A percentile compares a stretch with the other conserved stretches of the same genome.
Conservation (phyloP, 1,140 invertebrate species). For the Limonius californicus region DNA sequence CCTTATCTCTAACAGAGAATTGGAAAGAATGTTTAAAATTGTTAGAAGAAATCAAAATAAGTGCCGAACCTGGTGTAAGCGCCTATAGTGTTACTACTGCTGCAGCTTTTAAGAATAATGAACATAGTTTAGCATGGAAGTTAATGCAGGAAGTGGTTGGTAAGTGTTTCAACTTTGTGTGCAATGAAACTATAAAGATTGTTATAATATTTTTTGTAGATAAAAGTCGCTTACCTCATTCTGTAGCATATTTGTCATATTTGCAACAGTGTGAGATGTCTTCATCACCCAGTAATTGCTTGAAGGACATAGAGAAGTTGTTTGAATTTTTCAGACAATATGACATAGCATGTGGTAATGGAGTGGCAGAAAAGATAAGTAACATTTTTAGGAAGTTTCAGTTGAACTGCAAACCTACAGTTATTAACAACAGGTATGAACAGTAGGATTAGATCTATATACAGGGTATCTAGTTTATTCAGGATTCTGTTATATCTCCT, state of each 20-base stretch:
- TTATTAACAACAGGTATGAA: slow-evolving; percentile 7
- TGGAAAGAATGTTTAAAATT: slow-evolving; percentile 60
- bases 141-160: slow-evolving; percentile 50
- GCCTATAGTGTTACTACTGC: slow-evolving; percentile 50
- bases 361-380: slow-evolving; percentile 7
- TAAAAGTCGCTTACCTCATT: slow-evolving; percentile 39
- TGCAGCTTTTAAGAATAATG: slow-evolving; percentile 55
- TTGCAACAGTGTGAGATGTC: slow-evolving; percentile 44
- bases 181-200: too few species aligned
- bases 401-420: not conserved
- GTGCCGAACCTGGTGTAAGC: slow-evolving; percentile 36
- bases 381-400: not conserved
- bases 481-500: too few species aligned
- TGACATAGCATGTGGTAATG: slow-evolving; percentile 31
- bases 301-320: slow-evolving; percentile 50
- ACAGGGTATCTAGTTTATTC: too few species aligned
- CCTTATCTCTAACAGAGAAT: slow-evolving; percentile 56
- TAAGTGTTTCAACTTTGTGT: too few species aligned
- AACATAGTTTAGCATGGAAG: slow-evolving; percentile 53
- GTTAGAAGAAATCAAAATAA: slow-evolving; percentile 55
- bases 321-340: slow-evolving; percentile 47
- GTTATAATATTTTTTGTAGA: slow-evolving; percentile 17
- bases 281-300: slow-evolving; percentile 26
- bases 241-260: slow-evolving; percentile 49
- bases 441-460: too few species aligned